Percentiles rank a stretch among this genome's conserved stretches.
Conservation (phyloP, 1,140 invertebrate species). For the Cyrtorhinus lividipennis region DNA sequence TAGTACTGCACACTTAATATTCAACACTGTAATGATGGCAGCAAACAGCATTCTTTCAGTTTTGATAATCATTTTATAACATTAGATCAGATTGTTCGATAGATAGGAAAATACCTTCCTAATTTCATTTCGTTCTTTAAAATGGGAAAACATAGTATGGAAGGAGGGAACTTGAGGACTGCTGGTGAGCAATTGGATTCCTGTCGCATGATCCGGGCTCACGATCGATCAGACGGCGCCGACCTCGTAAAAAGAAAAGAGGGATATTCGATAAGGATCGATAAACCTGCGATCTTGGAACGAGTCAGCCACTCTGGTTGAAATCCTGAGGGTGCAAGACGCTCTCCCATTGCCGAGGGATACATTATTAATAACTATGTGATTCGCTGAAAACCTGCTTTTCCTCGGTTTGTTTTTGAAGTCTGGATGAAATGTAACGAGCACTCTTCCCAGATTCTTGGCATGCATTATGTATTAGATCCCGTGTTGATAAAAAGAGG, state of each 20-base stretch:
- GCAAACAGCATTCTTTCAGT: too few species aligned
- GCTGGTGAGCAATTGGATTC: too few species aligned
- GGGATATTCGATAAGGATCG: not conserved
- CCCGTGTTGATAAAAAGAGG: not conserved
- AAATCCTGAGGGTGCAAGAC: not conserved
- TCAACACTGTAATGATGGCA: too few species aligned
- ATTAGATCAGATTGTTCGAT: too few species aligned
- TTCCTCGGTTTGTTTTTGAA: not conserved
- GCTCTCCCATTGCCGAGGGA: not conserved
- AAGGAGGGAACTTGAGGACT: too few species aligned
- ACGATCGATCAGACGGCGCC: not conserved
- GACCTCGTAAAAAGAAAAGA: not conserved
- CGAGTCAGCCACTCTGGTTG: not conserved
- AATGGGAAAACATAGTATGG: too few species aligned
- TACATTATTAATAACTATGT: slow-evolving; percentile 10
- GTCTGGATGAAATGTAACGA: slow-evolving; percentile 1
- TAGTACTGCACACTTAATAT: too few species aligned
- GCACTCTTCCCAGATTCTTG: slow-evolving; percentile 8
- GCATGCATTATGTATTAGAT: slow-evolving; percentile 12
- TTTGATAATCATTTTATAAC: too few species aligned
- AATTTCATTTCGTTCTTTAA: too few species aligned
- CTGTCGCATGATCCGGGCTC: not conserved
- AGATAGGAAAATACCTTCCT: too few species aligned
- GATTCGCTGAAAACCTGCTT: not conserved
- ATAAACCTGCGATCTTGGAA: not conserved